phyloP scores from a whole-genome alignment of 2,888 invertebrate species.

The Epiperipatus broadwayi region DNA sequence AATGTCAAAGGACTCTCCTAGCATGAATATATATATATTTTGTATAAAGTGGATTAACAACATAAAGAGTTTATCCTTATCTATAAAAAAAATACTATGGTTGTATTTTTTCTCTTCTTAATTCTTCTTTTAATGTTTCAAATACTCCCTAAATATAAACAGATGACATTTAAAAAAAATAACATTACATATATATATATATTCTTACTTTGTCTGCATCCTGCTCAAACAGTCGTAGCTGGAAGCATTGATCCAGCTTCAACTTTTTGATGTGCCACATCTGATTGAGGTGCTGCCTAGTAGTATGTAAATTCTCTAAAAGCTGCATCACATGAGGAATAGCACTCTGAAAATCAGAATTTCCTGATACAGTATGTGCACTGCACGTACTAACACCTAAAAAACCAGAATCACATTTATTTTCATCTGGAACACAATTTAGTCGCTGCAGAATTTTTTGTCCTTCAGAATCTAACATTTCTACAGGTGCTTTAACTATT shows the following conservation, averaged over 20 bases:
- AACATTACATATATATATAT: too few species aligned
- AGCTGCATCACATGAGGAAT: constrained; percentile 28
- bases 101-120: too few species aligned
- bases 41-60: too few species aligned
- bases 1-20: too few species aligned
- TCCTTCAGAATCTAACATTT: constrained; percentile 76
- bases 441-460: constrained; percentile 39
- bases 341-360: constrained; percentile 40
- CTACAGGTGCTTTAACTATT: constrained; percentile 78
- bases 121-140: too few species aligned
- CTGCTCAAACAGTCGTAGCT: constrained; percentile 81
- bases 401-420: constrained; percentile 48
- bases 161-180: constrained; percentile 7
- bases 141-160: background rate
- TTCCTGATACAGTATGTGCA: constrained; percentile 37
- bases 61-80: too few species aligned
- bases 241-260: constrained; percentile 87
- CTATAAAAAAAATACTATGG: too few species aligned
- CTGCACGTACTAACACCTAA: too few species aligned
- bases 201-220: constrained; percentile 72
- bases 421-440: constrained; percentile 33
- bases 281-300: constrained; percentile 73
- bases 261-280: constrained; percentile 86
- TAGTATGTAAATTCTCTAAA: constrained; percentile 53
- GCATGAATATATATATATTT: too few species aligned